phyloP scores from a whole-genome alignment of 1,140 invertebrate genomes.

The Pogonognathellus flavescens region DNA sequence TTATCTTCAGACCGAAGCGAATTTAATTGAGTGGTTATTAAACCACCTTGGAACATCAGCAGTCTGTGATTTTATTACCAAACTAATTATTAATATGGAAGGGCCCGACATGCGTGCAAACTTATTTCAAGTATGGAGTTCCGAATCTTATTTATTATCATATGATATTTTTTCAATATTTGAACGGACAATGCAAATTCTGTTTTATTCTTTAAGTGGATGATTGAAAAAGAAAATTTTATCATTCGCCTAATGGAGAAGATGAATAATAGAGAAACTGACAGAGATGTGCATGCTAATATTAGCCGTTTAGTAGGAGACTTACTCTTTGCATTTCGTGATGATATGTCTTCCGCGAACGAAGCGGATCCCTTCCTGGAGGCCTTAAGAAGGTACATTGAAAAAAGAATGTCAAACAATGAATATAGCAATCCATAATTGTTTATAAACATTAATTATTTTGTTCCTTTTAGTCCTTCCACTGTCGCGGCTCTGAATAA shows the following conservation, averaged over 20 bases:
- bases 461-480: conserved; percentile 55
- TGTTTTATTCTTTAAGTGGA: conserved; percentile 36
- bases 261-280: conserved; percentile 37
- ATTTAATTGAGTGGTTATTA: conserved; percentile 87
- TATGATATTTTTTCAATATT: too few species aligned
- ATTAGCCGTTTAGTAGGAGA: conserved; percentile 64
- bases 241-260: conserved; percentile 57
- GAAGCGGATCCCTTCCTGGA: conserved; percentile 64
- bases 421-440: background rate
- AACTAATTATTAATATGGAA: conserved; percentile 88
- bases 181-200: background rate
- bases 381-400: conserved; percentile 65
- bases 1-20: conserved; percentile 79
- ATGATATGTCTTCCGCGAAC: conserved; percentile 64
- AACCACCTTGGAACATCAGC: conserved; percentile 94
- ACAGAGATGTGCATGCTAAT: conserved; percentile 54
- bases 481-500: conserved; percentile 58
- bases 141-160: background rate
- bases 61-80: conserved; percentile 93
- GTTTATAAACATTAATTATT: too few species aligned
- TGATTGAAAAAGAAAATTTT: conserved; percentile 57
- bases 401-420: too few species aligned
- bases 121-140: conserved; percentile 82
- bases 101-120: conserved; percentile 82
- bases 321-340: conserved; percentile 66